Conservation (phyloP, 2,113 vertebrate species). For the Cryptotis parvus region DNA sequence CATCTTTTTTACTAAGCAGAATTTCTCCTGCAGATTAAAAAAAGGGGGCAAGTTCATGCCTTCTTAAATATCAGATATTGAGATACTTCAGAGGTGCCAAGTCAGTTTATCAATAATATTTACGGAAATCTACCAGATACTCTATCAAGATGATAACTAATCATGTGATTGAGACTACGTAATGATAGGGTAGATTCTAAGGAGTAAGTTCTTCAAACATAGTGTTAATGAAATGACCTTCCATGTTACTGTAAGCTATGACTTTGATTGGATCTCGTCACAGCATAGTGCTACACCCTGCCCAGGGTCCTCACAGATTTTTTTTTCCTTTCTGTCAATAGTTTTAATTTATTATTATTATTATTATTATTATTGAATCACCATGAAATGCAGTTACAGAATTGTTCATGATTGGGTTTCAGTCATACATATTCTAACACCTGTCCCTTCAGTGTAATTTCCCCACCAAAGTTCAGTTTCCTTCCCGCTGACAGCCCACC, state of each 20-base stretch:
- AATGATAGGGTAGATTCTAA: neutral
- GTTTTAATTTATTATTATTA: too few species aligned
- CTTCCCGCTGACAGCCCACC: too few species aligned
- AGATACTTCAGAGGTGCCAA: neutral
- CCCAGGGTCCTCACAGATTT: neutral
- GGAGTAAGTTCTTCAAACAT: neutral
- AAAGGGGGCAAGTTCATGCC: neutral
- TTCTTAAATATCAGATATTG: conserved; percentile 15
- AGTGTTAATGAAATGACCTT: neutral
- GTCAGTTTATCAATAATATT: conserved; percentile 8
- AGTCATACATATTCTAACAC: too few species aligned
- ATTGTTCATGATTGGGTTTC: too few species aligned
- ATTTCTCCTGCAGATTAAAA: neutral
- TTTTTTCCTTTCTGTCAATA: neutral
- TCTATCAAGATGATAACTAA: neutral
- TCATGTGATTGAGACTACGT: neutral
- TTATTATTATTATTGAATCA: too few species aligned
- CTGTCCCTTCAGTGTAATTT: too few species aligned
- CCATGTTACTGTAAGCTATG: neutral
- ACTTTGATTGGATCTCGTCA: conserved; percentile 18
- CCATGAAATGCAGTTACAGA: too few species aligned
- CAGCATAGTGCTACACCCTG: neutral
- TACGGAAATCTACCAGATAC: neutral
- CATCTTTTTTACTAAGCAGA: neutral
- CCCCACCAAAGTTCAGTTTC: too few species aligned